Base-by-base conservation (phyloP, 2,888 invertebrate genomes). In the Hemithea aestivaria region DNA sequence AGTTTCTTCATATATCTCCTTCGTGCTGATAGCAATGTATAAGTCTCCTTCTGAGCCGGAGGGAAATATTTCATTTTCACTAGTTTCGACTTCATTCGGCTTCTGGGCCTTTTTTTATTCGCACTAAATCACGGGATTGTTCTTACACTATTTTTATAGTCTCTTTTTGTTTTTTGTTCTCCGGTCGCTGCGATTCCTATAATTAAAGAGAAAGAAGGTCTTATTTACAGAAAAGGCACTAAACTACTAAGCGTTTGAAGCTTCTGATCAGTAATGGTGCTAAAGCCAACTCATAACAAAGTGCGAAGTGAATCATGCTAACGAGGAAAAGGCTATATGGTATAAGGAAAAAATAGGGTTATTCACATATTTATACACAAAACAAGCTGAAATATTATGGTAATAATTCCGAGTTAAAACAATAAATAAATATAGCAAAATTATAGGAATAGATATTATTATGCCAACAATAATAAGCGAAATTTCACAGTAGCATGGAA, bases 1-100 rank as follows among this genome's bases (percentile, higher is more conserved):
- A 90, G 70, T 71, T 90, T 91, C 88, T 90, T 90, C 89, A 90
- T 90, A 80, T 90, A 84, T 80, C 90, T 84, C 72, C 90, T 87
- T 73, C 90, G 88, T 38, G 90, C 89, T 39, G 90, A 88, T 53
- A 90, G 75, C 62, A 87, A 79, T 10, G 90, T 89, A 69, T 90
- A 90, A 29, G 90, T 87, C 80, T 90, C 90, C 67, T 90, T 89
- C 41, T 81, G 85, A 70, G 84, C 76, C 70, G 89, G 78, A 65
- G 89, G 88, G 82, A 90, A 88, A 78, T 89, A 90, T 83, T 90
- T 90, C 88, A 90, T 90, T 70, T 87, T 88, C 73, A 67, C 69
- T 51, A 80, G 67, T 68, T 85, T 85, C 58, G 85, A 84, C 84
- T 85, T 85, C 87, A 85, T 85, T 80, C 84, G 81, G 57, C 58